Evolutionary conservation across 2,797 vertebrate species (phyloP).

Genomic region (Oreonectes daqikongensis): DNA sequence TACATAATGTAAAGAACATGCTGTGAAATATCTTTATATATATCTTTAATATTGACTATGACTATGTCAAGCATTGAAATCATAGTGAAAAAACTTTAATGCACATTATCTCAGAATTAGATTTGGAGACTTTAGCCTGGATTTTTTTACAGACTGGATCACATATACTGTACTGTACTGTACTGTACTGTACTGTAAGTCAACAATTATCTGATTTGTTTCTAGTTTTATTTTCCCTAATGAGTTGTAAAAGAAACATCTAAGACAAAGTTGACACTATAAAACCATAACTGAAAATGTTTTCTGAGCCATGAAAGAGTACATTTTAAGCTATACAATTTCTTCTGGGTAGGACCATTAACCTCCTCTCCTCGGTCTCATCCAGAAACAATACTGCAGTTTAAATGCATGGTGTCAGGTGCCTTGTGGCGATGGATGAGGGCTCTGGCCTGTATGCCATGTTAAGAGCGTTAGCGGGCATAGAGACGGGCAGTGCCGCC

Average conservation of each 20-base stretch:
- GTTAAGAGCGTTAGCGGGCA: conserved; percentile 73
- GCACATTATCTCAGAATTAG: too few species aligned
- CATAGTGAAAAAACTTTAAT: too few species aligned
- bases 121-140: too few species aligned
- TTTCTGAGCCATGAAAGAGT: too few species aligned
- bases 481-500: conserved; percentile 58
- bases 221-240: neutral
- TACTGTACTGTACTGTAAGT: too few species aligned
- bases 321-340: neutral
- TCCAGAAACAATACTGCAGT: conserved; percentile 55
- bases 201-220: neutral
- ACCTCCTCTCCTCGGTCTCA: conserved; percentile 34
- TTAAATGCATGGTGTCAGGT: conserved; percentile 78
- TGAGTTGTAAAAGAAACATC: neutral
- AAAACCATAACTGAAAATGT: too few species aligned
- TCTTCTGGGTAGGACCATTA: neutral
- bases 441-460: conserved; percentile 67
- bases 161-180: neutral
- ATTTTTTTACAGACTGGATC: too few species aligned
- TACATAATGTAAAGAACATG: too few species aligned
- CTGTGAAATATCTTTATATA: too few species aligned
- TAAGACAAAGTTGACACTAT: neutral
- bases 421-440: conserved; percentile 82
- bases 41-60: too few species aligned
- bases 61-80: too few species aligned